Evolutionary conservation across 35 echinoderm and acorn worm genomes (phyloP).

Genomic region (Ptychodera flava): DNA sequence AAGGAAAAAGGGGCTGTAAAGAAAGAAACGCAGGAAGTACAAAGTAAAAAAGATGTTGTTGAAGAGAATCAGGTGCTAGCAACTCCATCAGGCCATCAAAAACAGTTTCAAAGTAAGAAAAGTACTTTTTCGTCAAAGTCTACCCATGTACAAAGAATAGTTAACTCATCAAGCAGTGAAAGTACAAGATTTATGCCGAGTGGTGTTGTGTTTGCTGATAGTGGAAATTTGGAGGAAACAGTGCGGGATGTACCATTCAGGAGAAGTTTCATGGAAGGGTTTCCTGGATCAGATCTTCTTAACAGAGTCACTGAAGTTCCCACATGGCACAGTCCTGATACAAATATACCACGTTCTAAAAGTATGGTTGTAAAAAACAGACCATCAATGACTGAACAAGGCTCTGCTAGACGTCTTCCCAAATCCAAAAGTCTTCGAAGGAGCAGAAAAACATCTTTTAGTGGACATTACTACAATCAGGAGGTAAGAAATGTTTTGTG

Average conservation of each 20-base stretch:
- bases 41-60: neutral
- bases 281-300: too few relatives aligned
- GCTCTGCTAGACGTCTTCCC: neutral
- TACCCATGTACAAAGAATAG: neutral
- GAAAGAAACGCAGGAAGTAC: neutral
- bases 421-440: neutral
- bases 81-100: neutral
- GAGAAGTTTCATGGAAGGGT: too few relatives aligned
- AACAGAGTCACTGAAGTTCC: too few relatives aligned
- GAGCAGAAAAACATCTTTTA: neutral
- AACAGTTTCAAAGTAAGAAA: neutral
- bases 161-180: neutral
- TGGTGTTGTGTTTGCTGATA: too few relatives aligned
- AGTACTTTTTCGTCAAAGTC: neutral
- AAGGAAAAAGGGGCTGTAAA: neutral
- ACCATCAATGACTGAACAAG: neutral
- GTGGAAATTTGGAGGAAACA: too few relatives aligned
- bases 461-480: neutral
- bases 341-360: neutral
- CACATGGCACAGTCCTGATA: too few relatives aligned
- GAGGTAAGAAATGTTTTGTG: neutral
- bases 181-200: too few relatives aligned
- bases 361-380: neutral
- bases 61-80: neutral
- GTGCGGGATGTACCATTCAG: too few relatives aligned